Conservation (phyloP, 2,888 invertebrate genomes). For the Digitonthophagus gazella region DNA sequence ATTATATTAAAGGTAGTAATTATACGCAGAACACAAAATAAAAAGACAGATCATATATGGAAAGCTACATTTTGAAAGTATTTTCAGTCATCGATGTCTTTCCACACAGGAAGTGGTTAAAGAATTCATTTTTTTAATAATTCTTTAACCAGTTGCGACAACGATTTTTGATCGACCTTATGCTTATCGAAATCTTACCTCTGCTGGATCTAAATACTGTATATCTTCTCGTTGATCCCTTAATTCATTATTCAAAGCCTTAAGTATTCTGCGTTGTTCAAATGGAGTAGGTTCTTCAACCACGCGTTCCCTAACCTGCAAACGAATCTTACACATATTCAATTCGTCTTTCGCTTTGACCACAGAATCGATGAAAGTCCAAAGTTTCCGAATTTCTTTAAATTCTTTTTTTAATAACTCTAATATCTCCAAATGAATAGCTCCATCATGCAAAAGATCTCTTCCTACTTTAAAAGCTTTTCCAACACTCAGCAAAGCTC, state of each 20-base stretch:
- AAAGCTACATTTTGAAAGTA: no score
- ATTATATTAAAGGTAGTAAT: no score
- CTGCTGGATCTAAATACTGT: conserved; percentile 47
- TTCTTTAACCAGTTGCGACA: neutral
- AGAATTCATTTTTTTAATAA: no score
- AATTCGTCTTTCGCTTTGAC: conserved; percentile 68
- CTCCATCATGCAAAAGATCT: conserved; percentile 53
- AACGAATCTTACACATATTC: conserved; percentile 66
- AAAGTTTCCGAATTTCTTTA: conserved; percentile 46
- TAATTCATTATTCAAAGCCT: conserved; percentile 44
- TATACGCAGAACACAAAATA: no score
- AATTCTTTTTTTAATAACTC: conserved; percentile 66
- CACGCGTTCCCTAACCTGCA: conserved; percentile 52
- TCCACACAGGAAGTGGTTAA: no score
- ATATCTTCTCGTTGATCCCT: conserved; percentile 46
- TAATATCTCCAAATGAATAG: conserved; percentile 56
- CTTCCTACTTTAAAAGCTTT: conserved; percentile 45
- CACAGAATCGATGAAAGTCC: conserved; percentile 48
- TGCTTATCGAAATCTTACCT: conserved; percentile 46
- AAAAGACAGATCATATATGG: no score
- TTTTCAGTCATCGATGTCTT: no score
- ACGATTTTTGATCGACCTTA: no score
- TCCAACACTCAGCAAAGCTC: conserved; percentile 50
- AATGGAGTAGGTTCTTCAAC: conserved; percentile 26
- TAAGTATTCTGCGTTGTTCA: conserved; percentile 36